Base-by-base conservation (phyloP, 2,113 vertebrate genomes). In the Desmodus rotundus region DNA sequence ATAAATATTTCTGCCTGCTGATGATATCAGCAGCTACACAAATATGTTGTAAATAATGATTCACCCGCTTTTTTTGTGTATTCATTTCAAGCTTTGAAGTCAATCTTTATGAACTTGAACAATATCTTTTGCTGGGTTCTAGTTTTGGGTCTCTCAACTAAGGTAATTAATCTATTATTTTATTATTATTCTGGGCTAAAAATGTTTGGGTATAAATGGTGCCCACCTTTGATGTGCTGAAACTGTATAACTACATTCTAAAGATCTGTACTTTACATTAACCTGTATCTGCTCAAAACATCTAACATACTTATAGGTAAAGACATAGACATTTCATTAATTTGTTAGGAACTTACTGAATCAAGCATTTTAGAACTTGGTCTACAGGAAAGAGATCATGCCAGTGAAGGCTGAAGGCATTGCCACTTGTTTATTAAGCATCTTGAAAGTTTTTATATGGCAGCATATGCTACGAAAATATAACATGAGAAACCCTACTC, bases 21-120 rank as follows among this genome's bases (percentile, higher is more conserved):
- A 81, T 28, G 38, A 80, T 16, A 77, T 36, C 19, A 88, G 68
- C 52, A 61, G 58, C 33, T 70, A 92, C 36, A 70, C 36, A 83
- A 63, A 58, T 43, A 36, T 68, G 33, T 26, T 47, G 7, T 24
- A 24, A 68, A 52, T 43, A 80, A 87, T 5, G 43, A 65, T 36
- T 26, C 24, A 58, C 45, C 5, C 41, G 43, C 12, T 52, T 86
- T 82, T 85, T 65, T 22, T 31, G 11, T 61, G 20, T 17, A 54
- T 56, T 97, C 52, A 61, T 78, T 78, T 31, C 52, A 93, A 31
- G 54, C 43, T 88, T 68, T 77, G 56, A 93, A 78, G 41, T 50
- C 80, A 67, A 77, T 20, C 56, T 70, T 74, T 65, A 70, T 36
- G 41, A 83, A 84, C 3, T 91, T 31, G 24, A 84, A 67, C 13